These are phyloP conservation scores for Arrhamphus sclerolepis DNA, from an alignment of 2,797 vertebrate species.

Conservation along the genomic window DNA sequence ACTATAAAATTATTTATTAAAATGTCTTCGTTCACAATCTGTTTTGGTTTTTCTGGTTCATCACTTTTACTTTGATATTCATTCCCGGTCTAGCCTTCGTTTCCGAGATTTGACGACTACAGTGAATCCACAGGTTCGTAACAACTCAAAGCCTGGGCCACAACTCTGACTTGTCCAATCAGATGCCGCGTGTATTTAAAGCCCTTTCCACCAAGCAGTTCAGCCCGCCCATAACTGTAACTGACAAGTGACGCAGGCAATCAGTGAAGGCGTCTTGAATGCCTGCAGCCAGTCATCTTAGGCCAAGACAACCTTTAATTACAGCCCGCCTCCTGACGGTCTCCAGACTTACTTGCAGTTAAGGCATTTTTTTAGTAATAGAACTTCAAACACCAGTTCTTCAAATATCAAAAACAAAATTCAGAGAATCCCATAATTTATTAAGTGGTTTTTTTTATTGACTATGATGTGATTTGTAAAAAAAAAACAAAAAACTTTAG, in stretches of 20 bases:
- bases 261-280: not conserved
- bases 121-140: too few relatives aligned
- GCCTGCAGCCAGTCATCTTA: slow-evolving; percentile 54
- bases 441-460: too few relatives aligned
- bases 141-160: too few relatives aligned
- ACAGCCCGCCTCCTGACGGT: slow-evolving; percentile 5
- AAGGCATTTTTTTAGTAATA: not conserved
- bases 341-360: not conserved
- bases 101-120: fast-evolving
- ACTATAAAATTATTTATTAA: too few relatives aligned
- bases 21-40: too few relatives aligned
- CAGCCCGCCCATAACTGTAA: not conserved
- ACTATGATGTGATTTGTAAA: too few relatives aligned
- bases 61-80: slow-evolving; percentile 1
- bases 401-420: too few relatives aligned
- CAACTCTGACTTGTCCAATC: not conserved
- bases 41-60: too few relatives aligned
- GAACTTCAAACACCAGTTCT: too few relatives aligned
- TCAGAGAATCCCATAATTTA: too few relatives aligned
- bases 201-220: not conserved
- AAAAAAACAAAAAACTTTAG: too few relatives aligned
- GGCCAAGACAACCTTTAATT: slow-evolving; percentile 75
- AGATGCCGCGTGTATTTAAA: slow-evolving; percentile 22
- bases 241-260: slow-evolving; percentile 50
- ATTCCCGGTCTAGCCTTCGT: slow-evolving; percentile 4